Evolutionary conservation across 2,113 vertebrate species (phyloP).

Genomic region (Penelope pileata): DNA sequence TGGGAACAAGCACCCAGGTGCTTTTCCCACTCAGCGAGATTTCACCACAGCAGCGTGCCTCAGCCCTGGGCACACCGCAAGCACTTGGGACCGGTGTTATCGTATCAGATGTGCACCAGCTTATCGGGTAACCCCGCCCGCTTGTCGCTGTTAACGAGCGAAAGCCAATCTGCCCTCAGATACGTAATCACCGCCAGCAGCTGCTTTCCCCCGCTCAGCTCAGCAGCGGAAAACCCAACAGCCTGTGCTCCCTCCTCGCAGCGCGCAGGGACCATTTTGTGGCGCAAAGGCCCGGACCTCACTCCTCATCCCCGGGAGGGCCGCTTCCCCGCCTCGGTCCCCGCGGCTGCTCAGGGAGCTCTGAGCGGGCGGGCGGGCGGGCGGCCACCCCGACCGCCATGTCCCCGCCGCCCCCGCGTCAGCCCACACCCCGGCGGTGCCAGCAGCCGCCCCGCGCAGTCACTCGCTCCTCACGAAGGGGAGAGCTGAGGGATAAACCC

Average conservation of each 20-base stretch:
- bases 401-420: too few relatives aligned
- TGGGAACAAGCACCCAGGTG: rapidly evolving
- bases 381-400: rapidly evolving
- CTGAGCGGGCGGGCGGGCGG: too few relatives aligned
- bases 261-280: conserved; percentile 23
- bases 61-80: not conserved
- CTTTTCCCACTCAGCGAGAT: not conserved
- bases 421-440: too few relatives aligned
- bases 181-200: not conserved
- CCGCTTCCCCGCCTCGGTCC: not conserved
- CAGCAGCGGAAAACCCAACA: not conserved
- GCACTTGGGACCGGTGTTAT: rapidly evolving
- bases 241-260: not conserved
- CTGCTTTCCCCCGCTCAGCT: not conserved
- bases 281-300: not conserved
- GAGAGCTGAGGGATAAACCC: not conserved
- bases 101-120: not conserved
- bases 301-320: not conserved
- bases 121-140: not conserved
- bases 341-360: not conserved
- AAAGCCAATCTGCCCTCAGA: rapidly evolving
- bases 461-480: rapidly evolving
- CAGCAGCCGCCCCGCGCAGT: rapidly evolving
- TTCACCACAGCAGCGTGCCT: rapidly evolving
- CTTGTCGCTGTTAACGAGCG: rapidly evolving